Base-by-base conservation (phyloP, 2,797 vertebrate species). In the Chelonia mydas region DNA sequence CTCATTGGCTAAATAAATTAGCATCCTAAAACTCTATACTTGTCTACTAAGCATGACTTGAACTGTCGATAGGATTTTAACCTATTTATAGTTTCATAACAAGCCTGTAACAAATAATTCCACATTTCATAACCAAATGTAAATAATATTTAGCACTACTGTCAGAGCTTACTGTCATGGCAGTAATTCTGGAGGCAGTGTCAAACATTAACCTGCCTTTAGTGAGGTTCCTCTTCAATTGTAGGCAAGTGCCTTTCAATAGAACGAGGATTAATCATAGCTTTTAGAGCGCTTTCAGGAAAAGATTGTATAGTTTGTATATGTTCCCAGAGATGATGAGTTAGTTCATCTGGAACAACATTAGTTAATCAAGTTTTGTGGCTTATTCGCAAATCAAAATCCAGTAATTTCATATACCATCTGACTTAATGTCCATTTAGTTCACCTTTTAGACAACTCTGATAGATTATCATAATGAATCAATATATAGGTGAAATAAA, bases 351-450 rank as follows among this genome's bases (percentile, higher is more conserved):
- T 95, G 95, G 97, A 98, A 98, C 97, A 91, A 96, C 31, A 61
- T 92, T 98, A 97, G 97, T 98, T 98, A 97, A 97, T 97, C 95
- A 96, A 95, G 94, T 96, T 97, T 93, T 97, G 96, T 92, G 96
- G 96, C 97, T 98, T 97, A 98, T 97, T 97, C 97, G 91, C 97
- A 97, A 97, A 98, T 98, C 92, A 92, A 97, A 98, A 94, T 72
- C 95, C 95, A 96, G 90, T 97, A 97, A 97, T 97, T 97, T 97
- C 94, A 89, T 87, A 93, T 55, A 93, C 97, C 97, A 88, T 97
- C 96, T 86, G 96, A 97, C 94, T 97, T 96, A 96, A 95, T 88
- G 95, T 95, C 95, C 31, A 31, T 95, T 97, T 97, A 97, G 93
- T 93, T 97, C 94, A 96, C 79, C 9, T 95, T 97, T 97, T 96